Evolutionary conservation across 1,140 invertebrate species (phyloP), one percentile per base, ranked within the genome.

Genomic region (Zaprionus africanus): DNA sequence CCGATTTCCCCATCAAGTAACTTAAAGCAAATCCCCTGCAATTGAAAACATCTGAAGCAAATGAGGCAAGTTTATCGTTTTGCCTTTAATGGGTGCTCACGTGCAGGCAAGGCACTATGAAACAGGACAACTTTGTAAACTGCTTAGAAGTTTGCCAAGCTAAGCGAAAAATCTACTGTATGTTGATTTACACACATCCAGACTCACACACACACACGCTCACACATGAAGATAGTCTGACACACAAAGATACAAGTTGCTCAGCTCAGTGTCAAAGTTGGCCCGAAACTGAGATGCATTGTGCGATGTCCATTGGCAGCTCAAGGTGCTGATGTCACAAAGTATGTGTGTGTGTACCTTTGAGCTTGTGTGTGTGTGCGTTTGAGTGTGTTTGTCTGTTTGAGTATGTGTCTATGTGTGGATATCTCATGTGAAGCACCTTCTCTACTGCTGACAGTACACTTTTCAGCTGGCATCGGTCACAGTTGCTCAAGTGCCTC

Each of bases 111-210:
- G 15, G 26, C 13, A 26, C 51, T 56, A 46, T 58, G 22, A 46
- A 34, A 34, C 36, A 46, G 22, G 15, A 15, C 72, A 76, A 76
- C 67, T 63, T 76, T 64, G 73, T 70, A 64, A 61, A 49, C 56
- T 68, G 56, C 34, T 54, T 43, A 41, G 41, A 70, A 69, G 60
- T 71, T 76, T 65, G 46, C 56, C 70, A 41, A 59, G 43, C 56
- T 54, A 36, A 49, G 68, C 49, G 15, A 12, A 59, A 38, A 13
- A 24, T 22, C 5, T 34, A 6, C 9, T 13, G 13, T 51, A 61
- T 72, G 36, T 66, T 72, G 62, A 73, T 67, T 73, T 73, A 73
- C 63, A 62, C 11, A 49, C 28, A 31, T 7, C 28, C 28, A 31
- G 28, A 31, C 46, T 9, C 19, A 22, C 46, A 12, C 11, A 13